Conservation (phyloP, 2,797 vertebrate genomes). For the Lacerta agilis region DNA sequence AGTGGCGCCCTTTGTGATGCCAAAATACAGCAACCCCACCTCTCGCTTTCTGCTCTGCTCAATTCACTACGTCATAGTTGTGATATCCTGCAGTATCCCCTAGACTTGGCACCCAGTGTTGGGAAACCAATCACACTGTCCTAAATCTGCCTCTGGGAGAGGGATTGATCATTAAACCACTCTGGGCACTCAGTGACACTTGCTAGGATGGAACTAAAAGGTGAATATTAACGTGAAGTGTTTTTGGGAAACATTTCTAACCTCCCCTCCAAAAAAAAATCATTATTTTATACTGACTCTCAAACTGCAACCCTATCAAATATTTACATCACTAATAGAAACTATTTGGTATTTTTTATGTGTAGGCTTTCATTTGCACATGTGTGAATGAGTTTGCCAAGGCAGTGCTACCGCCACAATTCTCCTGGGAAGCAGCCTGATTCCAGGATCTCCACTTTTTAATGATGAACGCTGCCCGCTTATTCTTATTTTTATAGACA, state of each 20-base stretch:
- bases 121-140: no score
- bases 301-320: background rate
- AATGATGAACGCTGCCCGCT: constrained; percentile 40
- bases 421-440: constrained; percentile 51
- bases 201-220: no score
- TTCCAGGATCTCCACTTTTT: constrained; percentile 31
- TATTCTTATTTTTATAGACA: constrained; percentile 28
- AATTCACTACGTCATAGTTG: no score
- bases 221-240: background rate
- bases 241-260: background rate
- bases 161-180: no score
- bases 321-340: constrained; percentile 31
- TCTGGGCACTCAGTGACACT: background rate
- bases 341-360: constrained; percentile 23
- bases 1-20: no score
- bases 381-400: constrained; percentile 55
- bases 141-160: no score
- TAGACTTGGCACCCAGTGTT: no score
- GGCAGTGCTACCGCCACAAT: background rate
- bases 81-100: no score
- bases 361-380: constrained; percentile 32
- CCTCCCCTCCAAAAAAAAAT: constrained; percentile 13
- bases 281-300: background rate
- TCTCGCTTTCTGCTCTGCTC: no score
- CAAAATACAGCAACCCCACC: no score